These are phyloP conservation scores for Speoplatyrhinus poulsoni DNA, from an alignment of 2,113 vertebrate genomes.

Conservation along the genomic window DNA sequence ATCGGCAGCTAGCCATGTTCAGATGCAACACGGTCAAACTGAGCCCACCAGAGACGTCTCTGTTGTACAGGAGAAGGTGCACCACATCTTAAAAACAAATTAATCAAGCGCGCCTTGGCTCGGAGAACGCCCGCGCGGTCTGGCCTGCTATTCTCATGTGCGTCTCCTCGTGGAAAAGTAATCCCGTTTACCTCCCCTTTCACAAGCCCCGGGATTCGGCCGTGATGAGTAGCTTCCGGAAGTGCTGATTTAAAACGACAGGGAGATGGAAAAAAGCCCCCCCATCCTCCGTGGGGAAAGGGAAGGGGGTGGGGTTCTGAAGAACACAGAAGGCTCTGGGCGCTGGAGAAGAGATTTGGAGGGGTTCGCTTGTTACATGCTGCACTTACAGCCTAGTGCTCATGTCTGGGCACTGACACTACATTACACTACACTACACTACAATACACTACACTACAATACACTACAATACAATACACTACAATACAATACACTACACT, in stretches of 20 bases:
- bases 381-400: not conserved
- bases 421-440: too few relatives aligned
- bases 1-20: constrained; percentile 12
- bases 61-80: not conserved
- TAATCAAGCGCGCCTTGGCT: constrained; percentile 45
- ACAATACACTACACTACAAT: too few relatives aligned
- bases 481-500: too few relatives aligned
- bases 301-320: not conserved
- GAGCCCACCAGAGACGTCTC: constrained; percentile 20
- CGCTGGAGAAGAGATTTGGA: constrained; percentile 59
- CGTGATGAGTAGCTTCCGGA: constrained; percentile 70
- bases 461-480: too few relatives aligned
- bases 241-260: constrained; percentile 61
- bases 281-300: too few relatives aligned
- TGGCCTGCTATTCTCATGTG: constrained; percentile 41
- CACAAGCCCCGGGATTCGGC: constrained; percentile 53
- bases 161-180: constrained; percentile 68
- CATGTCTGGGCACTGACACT: too few relatives aligned
- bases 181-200: constrained; percentile 51
- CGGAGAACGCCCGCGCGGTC: constrained; percentile 27
- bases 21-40: constrained; percentile 5
- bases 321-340: constrained; percentile 23
- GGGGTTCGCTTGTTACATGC: constrained; percentile 67
- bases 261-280: constrained; percentile 42
- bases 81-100: constrained; percentile 46